Base-by-base conservation (phyloP, 2,888 invertebrate genomes). In the Oxyteleia sp. region DNA sequence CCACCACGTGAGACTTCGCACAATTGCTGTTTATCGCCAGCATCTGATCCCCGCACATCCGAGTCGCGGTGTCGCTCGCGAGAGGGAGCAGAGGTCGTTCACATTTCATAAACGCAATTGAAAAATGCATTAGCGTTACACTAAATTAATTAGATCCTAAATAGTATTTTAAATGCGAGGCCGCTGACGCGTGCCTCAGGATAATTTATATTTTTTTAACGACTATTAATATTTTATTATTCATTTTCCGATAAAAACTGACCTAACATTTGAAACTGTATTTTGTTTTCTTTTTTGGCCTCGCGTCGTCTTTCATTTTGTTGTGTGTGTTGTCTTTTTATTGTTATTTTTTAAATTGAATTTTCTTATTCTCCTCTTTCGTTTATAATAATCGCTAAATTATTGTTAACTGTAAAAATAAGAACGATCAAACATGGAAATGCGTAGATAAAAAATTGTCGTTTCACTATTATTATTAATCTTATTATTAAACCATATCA, bases 261-360 rank as follows among this genome's bases (percentile, higher is more conserved):
- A 91, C 87, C 89, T 89, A 91, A 91, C 66, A 78, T 63, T 53
- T 91, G 90, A 91, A 92, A 90, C 89, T 87, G 87, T n/a, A n/a
- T n/a, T n/a, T n/a, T n/a, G n/a, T n/a, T n/a, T 84, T 87, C 86
- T 69, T 86, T 91, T 92, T 92, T 92, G 92, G 92, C 92, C 92
- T 91, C 91, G 88, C 78, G 64, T 81, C 64, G n/a, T n/a, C 49
- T 66, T 2, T 26, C 26, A 26, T 26, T 26, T 26, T 4, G 26
- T n/a, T 26, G 26, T 26, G 2, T 11, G 69, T 18, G 85, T 83
- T 38, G 41, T 69, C 8, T 82, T 84, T 85, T 68, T 53, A n/a
- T n/a, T n/a, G n/a, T n/a, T n/a, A n/a, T n/a, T n/a, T n/a, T n/a
- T n/a, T n/a, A n/a, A n/a, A n/a, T n/a, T n/a, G n/a, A n/a, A n/a